Base-by-base conservation (phyloP, 1,140 invertebrate species). In the Chironomus striatipennis region DNA sequence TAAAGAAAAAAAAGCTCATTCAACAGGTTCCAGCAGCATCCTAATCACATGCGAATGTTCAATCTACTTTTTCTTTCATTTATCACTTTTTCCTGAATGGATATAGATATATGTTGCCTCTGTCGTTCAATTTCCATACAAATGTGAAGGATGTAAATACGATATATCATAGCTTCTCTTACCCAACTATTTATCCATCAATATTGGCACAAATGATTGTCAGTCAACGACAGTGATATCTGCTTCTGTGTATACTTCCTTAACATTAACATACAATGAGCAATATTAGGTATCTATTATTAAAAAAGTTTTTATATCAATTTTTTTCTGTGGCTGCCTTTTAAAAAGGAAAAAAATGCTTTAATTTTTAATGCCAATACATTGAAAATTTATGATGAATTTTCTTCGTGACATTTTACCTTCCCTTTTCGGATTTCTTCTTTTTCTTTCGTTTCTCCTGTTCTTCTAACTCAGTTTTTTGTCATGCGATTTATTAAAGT, bases 161-260 rank as follows among this genome's bases (percentile, higher is more conserved):
- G 47, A 57, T 57, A n/a, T 57, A n/a, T n/a, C 12, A 57, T n/a
- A 12, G n/a, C n/a, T n/a, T 57, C 47, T 57, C 47, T 57, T 34
- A 34, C 24, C 24, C 47, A n/a, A 57, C 47, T 57, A 57, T 57
- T n/a, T 57, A 57, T 57, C 47, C 24, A 57, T n/a, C 47, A 57
- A 57, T n/a, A n/a, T n/a, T 57, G 47, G n/a, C 47, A 57, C 47
- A 57, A 57, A 57, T 57, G 12, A 57, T 34, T 57, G 47, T n/a
- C 47, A 57, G 47, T 57, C 47, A 57, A 5, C 15, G 12, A 5
- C 47, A 57, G 10, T 57, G 47, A 57, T 15, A 57, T 57, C 12
- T 34, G 24, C 24, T 34, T 34, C 24, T 34, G 5, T 34, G 2
- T 34, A 34, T 34, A 34, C 24, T 34, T 34, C 24, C 24, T 34